Evolutionary conservation across 1,140 invertebrate species (phyloP).

Genomic region (Apolygus lucorum): DNA sequence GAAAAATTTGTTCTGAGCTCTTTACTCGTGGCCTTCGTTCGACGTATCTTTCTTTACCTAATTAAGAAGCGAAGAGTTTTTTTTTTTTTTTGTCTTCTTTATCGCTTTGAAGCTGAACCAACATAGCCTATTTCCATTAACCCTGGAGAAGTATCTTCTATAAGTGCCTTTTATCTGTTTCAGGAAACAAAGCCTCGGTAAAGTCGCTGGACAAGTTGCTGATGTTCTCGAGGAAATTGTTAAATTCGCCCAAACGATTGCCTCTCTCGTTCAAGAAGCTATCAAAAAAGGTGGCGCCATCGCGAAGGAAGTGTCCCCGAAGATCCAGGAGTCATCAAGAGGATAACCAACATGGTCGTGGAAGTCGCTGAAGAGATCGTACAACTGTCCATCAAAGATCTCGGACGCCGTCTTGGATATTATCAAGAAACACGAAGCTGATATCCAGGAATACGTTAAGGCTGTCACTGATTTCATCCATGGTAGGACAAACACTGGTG

Average conservation of each 20-base stretch:
- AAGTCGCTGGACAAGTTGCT: background rate
- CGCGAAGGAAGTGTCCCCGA: conserved; percentile 45
- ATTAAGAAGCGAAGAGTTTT: no score
- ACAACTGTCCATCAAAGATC: conserved; percentile 44
- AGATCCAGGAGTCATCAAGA: conserved; percentile 47
- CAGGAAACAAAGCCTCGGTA: conserved; percentile 24
- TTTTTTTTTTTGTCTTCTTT: conserved; percentile 3
- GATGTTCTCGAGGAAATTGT: conserved; percentile 21
- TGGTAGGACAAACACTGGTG: conserved; percentile 34
- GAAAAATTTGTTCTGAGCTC: no score
- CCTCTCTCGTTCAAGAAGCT: conserved; percentile 31
- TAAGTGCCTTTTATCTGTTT: conserved; percentile 26
- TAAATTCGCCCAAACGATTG: conserved; percentile 34
- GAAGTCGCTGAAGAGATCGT: conserved; percentile 42
- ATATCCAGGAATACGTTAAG: conserved; percentile 53
- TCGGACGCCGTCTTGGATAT: conserved; percentile 32
- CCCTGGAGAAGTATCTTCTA: background rate
- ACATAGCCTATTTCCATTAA: no score
- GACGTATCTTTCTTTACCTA: no score
- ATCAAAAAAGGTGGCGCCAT: conserved; percentile 38
- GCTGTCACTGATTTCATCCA: conserved; percentile 45
- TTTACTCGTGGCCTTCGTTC: no score
- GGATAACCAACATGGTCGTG: conserved; percentile 39
- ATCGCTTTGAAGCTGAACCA: background rate
- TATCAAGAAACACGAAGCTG: conserved; percentile 47